Conservation (phyloP, 2,888 invertebrate species). For the Lysandra coridon region DNA sequence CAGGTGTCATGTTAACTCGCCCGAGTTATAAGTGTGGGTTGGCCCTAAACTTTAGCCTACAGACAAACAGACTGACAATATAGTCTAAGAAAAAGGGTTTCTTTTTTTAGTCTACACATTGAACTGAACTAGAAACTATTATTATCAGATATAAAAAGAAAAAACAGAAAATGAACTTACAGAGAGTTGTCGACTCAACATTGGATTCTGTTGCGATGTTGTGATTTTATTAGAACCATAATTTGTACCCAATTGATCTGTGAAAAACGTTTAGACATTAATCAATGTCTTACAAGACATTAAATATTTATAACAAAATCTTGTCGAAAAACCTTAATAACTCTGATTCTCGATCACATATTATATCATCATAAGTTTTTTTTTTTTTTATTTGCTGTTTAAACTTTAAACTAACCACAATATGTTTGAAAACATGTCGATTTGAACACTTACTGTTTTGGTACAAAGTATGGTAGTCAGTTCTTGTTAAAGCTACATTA, state of each 20-base stretch:
- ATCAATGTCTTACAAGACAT: not conserved
- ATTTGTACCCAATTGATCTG: slow-evolving; percentile 74
- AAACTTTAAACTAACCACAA: not conserved
- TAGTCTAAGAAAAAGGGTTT: no score
- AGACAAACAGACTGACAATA: no score
- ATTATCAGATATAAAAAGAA: not conserved
- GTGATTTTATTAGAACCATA: slow-evolving; percentile 81
- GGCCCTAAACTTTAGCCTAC: no score
- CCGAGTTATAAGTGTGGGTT: no score
- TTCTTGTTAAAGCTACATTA: slow-evolving; percentile 91
- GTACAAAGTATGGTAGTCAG: slow-evolving; percentile 76
- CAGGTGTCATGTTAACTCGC: no score
- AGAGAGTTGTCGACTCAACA: slow-evolving; percentile 92
- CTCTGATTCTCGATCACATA: not conserved
- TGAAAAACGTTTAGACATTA: slow-evolving; percentile 40
- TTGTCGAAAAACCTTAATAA: slow-evolving; percentile 23
- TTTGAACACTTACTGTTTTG: slow-evolving; percentile 59
- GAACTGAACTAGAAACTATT: no score
- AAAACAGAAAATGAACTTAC: slow-evolving; percentile 71
- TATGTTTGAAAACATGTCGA: not conserved
- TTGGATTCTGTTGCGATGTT: slow-evolving; percentile 91
- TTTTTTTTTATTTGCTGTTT: slow-evolving; percentile 6
- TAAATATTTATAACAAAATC: not conserved
- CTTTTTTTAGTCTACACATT: no score
- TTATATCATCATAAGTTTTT: not conserved